Conservation (phyloP, 2,888 invertebrate genomes). For the Acanthosepion esculentum region DNA sequence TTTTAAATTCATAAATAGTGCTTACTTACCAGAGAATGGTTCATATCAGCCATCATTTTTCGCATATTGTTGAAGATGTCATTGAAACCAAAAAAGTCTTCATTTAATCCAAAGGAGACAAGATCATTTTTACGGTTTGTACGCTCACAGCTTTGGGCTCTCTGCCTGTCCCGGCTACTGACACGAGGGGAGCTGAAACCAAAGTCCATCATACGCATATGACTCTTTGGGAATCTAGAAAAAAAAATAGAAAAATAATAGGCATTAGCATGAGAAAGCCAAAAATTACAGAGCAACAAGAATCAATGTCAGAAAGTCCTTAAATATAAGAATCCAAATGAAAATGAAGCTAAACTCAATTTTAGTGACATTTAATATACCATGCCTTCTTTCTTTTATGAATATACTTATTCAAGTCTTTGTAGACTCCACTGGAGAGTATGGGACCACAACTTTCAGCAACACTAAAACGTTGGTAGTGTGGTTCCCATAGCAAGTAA, state of each 20-base stretch:
- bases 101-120: constrained; percentile 44
- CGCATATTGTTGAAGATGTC: constrained; percentile 68
- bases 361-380: too few relatives aligned
- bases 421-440: too few relatives aligned
- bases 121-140: constrained; percentile 48
- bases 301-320: too few relatives aligned
- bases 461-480: too few relatives aligned
- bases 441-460: too few relatives aligned
- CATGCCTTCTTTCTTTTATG: too few relatives aligned
- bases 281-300: neutral
- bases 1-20: too few relatives aligned
- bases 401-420: too few relatives aligned
- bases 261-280: neutral
- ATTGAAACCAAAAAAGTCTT: constrained; percentile 56
- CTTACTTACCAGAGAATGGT: constrained; percentile 65
- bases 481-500: too few relatives aligned
- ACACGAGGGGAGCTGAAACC: constrained; percentile 24
- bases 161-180: constrained; percentile 1
- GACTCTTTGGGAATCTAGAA: constrained; percentile 39
- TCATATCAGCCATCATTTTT: constrained; percentile 67
- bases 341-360: too few relatives aligned
- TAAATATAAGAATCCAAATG: too few relatives aligned
- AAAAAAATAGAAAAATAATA: neutral
- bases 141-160: constrained; percentile 37
- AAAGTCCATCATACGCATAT: constrained; percentile 48